These are phyloP conservation scores for Cerastis leucographa DNA, from an alignment of 2,888 invertebrate species.

Conservation along the genomic window DNA sequence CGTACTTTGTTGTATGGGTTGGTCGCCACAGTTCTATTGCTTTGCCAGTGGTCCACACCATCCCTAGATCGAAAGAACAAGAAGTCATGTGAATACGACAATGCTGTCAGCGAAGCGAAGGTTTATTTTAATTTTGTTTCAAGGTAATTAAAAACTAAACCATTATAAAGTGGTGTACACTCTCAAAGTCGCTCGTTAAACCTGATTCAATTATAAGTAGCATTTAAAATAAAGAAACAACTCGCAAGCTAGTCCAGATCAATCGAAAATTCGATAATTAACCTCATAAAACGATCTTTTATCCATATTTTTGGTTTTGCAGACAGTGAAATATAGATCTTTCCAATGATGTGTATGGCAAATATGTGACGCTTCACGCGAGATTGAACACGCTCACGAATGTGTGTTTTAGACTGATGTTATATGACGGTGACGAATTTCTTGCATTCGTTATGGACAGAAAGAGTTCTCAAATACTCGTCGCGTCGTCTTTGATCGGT, in stretches of 20 bases:
- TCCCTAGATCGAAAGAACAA: neutral
- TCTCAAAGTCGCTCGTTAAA: neutral
- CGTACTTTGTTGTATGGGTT: neutral
- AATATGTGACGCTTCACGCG: conserved; percentile 49
- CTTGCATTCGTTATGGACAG: too few species aligned
- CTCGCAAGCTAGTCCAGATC: neutral
- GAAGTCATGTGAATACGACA: neutral
- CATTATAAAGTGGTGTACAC: neutral
- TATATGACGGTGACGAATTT: conserved; percentile 4
- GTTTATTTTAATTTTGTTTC: conserved; percentile 1
- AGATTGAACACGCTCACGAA: conserved; percentile 41
- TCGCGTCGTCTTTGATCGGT: neutral
- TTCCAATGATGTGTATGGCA: conserved; percentile 14
- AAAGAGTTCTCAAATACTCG: too few species aligned
- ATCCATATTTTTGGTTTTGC: neutral
- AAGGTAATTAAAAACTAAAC: conserved; percentile 2
- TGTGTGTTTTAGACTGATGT: conserved; percentile 4
- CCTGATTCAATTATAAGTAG: neutral
- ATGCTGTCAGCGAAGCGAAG: too few species aligned
- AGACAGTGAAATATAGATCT: conserved; percentile 30
- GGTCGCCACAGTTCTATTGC: neutral
- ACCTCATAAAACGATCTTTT: neutral
- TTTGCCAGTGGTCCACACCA: neutral
- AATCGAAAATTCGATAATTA: conserved; percentile 29
- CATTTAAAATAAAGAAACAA: neutral